Base-by-base conservation (phyloP, 2,113 vertebrate species). In the Scopus umbretta region DNA sequence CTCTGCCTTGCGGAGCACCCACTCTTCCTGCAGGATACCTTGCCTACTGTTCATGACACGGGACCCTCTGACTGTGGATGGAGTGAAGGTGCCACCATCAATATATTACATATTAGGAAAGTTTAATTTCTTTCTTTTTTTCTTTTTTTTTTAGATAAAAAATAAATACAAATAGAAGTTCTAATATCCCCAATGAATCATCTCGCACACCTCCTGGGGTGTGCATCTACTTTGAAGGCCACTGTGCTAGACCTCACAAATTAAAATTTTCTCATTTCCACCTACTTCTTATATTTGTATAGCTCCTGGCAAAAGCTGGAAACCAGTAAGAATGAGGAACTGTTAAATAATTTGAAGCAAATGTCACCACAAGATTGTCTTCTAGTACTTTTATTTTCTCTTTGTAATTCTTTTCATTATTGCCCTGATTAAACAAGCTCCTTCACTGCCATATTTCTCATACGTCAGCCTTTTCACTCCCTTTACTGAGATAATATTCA, bases 11-110 rank as follows among this genome's bases (percentile, higher is more conserved):
- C 7, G 32, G 29, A 49, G 40, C 27, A 56, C 12, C 15, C 17
- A 22, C n/a, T 43, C 52, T 27, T 71, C 16, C 32, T 29, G 9
- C 71, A 58, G 10, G 30, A 38, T 32, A 67, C 30, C 13, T 22
- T 9, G 0, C 8, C 17, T 40, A 3, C 17, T 11, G 5, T 5
- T 63, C 3, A 0, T 30, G 40, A 53, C 15, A 55, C 4, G 8
- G 42, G 4, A 52, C 19, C 16, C 12, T 71, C 50, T 65, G 27
- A 62, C 15, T 52, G 16, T 2, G 16, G 53, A 45, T 36, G 15
- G 17, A 82, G 5, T 25, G 18, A 56, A 8, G 10, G 19, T 74
- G 34, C 13, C 49, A 86, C 36, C 3, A 6, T 19, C 29, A 78
- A 45, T 14, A 45, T 20, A 45, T 36, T 19, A 67, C 36, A 40